Evolutionary conservation across 2,797 vertebrate genomes (phyloP).

Genomic region (Morus bassanus): DNA sequence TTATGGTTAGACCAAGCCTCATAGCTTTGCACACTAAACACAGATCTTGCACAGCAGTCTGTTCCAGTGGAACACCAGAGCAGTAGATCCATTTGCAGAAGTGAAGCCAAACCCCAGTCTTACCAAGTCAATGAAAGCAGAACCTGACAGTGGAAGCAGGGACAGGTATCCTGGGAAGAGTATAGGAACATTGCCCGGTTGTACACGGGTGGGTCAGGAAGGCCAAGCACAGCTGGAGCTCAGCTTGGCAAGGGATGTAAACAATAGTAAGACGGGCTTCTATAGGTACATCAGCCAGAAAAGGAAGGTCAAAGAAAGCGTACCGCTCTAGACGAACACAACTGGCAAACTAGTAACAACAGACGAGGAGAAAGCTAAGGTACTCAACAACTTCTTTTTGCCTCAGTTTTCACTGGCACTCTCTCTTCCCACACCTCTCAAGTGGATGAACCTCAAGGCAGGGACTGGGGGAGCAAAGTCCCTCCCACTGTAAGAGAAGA

Average conservation of each 20-base stretch:
- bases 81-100: neutral
- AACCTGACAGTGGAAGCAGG: neutral
- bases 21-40: neutral
- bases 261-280: neutral
- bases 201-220: neutral
- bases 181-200: fast-evolving
- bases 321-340: fast-evolving
- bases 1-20: neutral
- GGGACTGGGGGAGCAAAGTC: neutral
- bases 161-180: neutral
- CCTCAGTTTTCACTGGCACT: too few relatives aligned
- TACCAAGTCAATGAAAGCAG: neutral
- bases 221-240: neutral
- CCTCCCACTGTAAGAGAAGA: neutral
- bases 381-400: neutral
- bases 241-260: neutral
- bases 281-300: neutral
- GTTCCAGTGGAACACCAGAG: neutral
- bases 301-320: neutral
- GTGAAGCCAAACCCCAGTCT: neutral
- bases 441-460: neutral
- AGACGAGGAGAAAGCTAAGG: neutral
- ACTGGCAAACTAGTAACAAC: neutral
- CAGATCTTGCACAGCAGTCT: neutral
- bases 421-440: neutral